Conservation (phyloP, 2,888 invertebrate species). For the Scaptomyza caliginosa region DNA sequence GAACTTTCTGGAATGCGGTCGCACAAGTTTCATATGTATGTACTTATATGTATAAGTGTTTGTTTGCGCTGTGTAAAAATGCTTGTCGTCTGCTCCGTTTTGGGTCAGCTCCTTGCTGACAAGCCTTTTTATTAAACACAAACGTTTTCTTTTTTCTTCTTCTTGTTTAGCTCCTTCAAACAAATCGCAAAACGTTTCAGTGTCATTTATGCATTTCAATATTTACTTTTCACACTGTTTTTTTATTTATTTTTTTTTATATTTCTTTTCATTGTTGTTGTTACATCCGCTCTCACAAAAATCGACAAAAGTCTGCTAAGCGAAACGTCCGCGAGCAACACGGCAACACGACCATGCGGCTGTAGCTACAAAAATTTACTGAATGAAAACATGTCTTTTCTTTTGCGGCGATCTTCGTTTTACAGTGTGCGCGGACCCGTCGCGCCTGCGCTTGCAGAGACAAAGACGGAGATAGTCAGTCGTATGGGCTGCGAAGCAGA, state of each 20-base stretch:
- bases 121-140: slow-evolving; percentile 34
- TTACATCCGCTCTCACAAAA: slow-evolving; percentile 47
- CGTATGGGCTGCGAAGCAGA: slow-evolving; percentile 3
- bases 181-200: slow-evolving; percentile 24
- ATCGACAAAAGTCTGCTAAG: slow-evolving; percentile 12
- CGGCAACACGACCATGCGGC: slow-evolving; percentile 68
- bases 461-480: slow-evolving; percentile 27
- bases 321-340: slow-evolving; percentile 40
- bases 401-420: slow-evolving; percentile 77
- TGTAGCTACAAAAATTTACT: slow-evolving; percentile 79
- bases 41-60: not conserved
- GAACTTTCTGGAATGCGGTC: slow-evolving; percentile 76
- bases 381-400: slow-evolving; percentile 82
- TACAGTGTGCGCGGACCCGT: slow-evolving; percentile 25
- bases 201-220: slow-evolving; percentile 39
- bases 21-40: slow-evolving; percentile 61
- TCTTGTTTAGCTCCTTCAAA: slow-evolving; percentile 15
- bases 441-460: slow-evolving; percentile 42
- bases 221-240: slow-evolving; percentile 62
- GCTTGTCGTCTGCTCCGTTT: slow-evolving; percentile 33
- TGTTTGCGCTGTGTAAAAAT: slow-evolving; percentile 2
- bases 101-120: slow-evolving; percentile 35
- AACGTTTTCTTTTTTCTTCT: slow-evolving; percentile 12
- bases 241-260: no score
- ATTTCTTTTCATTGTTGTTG: slow-evolving; percentile 32